Base-by-base conservation (phyloP, 2,797 vertebrate genomes). In the Macrochelys suwanniensis region DNA sequence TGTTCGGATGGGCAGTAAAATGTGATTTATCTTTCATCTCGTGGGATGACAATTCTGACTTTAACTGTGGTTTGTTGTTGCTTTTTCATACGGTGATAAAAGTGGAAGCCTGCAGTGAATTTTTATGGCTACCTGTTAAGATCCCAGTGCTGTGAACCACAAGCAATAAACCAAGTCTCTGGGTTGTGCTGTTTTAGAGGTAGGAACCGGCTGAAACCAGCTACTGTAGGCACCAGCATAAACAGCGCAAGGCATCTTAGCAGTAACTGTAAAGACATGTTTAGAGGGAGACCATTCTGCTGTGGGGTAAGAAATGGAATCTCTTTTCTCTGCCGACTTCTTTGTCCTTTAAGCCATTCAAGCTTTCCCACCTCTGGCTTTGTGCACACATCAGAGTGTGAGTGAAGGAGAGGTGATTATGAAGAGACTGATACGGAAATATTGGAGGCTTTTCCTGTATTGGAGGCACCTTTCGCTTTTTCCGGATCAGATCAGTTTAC, bases 261-360 rank as follows among this genome's bases (percentile, higher is more conserved):
- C 76, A 76, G 26, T 1, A 0, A 13, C 57, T 51, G 89, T 84
- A 80, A 57, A 59, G 90, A 91, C 31, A 80, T 76, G 59, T 89
- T 95, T 74, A 90, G 80, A 98, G 98, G 98, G 98, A 97, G 97
- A 90, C 79, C 3, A 2, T 28, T 95, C 78, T 99, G 98, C 95
- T 98, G 98, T 11, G 88, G 98, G 99, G 98, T 99, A 98, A 99
- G 99, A 95, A 86, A n/a, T 1, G 2, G 12, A 3, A 1, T 71
- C 50, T 9, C 26, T 53, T 82, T 78, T 56, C 4, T 76, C 28
- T 84, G 33, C 28, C 25, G 74, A 37, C 80, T 54, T 45, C 50
- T 45, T 28, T 53, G 8, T 37, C 56, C 28, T 68, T 37, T 54
- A 59, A 50, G 31, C 31, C 57, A 6, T 33, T 6, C 16, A 19